Conservation (phyloP, 35 echinoderm and acorn worm genomes). For the Holothuria glaberrima region DNA sequence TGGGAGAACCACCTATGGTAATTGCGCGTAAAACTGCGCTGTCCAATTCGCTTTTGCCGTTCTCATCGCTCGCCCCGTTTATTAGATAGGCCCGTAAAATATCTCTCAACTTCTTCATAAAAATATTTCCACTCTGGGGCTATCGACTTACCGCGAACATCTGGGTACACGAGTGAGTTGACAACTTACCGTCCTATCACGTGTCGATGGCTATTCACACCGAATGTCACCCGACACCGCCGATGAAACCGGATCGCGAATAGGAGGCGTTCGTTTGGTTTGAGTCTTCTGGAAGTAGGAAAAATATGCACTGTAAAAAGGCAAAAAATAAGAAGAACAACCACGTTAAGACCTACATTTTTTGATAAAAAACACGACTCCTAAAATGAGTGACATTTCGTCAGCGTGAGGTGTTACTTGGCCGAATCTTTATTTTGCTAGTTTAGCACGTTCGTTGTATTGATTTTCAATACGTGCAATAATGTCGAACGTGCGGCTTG, state of each 20-base stretch:
- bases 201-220: constrained; percentile 39
- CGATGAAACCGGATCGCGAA: constrained; percentile 41
- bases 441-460: too few relatives aligned
- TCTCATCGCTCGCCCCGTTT: constrained; percentile 31
- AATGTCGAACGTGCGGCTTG: too few relatives aligned
- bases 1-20: constrained; percentile 30
- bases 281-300: background rate
- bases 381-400: too few relatives aligned
- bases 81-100: constrained; percentile 48
- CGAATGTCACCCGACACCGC: constrained; percentile 11
- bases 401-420: too few relatives aligned
- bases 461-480: too few relatives aligned
- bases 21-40: constrained; percentile 39
- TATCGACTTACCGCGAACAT: constrained; percentile 39
- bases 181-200: constrained; percentile 41
- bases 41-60: constrained; percentile 7
- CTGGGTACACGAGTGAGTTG: constrained; percentile 32
- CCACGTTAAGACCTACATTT: too few relatives aligned
- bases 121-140: constrained; percentile 49
- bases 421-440: too few relatives aligned
- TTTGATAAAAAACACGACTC: too few relatives aligned
- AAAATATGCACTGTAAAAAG: constrained; percentile 2
- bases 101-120: constrained; percentile 27
- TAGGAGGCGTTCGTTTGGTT: constrained; percentile 31
- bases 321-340: background rate